Conservation (phyloP, 2,888 invertebrate genomes). For the Pristionchus exspectatus region DNA sequence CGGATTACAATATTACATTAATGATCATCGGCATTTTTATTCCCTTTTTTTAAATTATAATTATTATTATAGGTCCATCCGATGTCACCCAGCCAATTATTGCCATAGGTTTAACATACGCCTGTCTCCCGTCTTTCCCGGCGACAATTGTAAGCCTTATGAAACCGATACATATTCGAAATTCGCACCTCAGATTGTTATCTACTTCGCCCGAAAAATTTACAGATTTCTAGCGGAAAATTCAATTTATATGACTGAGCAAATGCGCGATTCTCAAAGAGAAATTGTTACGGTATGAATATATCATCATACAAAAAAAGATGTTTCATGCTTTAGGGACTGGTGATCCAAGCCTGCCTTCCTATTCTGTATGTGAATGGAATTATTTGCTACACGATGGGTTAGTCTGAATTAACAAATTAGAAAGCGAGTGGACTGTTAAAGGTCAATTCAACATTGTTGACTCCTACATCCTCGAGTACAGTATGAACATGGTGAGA, state of each 20-base stretch:
- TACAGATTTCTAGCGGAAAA: background rate
- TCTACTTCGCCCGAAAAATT: background rate
- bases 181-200: background rate
- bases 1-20: background rate
- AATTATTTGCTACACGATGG: background rate
- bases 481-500: background rate
- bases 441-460: background rate
- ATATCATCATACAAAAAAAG: background rate
- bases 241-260: background rate
- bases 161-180: no score
- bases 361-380: background rate
- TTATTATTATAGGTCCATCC: background rate
- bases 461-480: background rate
- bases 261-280: background rate
- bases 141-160: background rate
- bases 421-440: background rate
- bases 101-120: background rate
- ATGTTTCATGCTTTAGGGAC: background rate
- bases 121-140: background rate
- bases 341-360: constrained; percentile 13
- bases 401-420: background rate
- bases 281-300: background rate
- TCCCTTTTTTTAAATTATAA: background rate
- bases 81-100: background rate
- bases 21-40: background rate